Percentiles rank a stretch among this genome's conserved stretches.
phyloP scores from a whole-genome alignment of 2,797 vertebrate species.

The Crenuchus spilurus region DNA sequence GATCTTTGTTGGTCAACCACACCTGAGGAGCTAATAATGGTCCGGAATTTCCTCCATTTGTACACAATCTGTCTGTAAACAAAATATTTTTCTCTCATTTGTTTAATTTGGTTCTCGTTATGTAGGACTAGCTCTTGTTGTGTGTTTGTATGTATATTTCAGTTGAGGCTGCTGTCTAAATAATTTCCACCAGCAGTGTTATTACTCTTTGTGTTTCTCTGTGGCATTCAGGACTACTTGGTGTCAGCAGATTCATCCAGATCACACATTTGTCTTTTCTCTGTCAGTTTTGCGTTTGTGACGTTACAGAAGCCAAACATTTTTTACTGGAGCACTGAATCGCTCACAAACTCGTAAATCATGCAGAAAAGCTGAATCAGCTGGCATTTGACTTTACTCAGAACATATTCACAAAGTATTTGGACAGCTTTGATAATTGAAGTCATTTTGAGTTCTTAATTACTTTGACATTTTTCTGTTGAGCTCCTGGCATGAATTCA shows the following conservation, averaged over 20 bases:
- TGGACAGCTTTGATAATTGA: too few species aligned
- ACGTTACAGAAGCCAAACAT: conserved; percentile 19
- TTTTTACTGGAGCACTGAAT: not conserved
- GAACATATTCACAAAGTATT: not conserved
- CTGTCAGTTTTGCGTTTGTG: not conserved
- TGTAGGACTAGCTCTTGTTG: too few species aligned
- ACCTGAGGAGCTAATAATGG: too few species aligned
- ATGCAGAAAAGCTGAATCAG: not conserved
- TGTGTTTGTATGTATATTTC: not conserved
- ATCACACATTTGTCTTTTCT: not conserved
- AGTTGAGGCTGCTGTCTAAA: conserved; percentile 20
- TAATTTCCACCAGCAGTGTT: conserved; percentile 2
- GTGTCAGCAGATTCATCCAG: not conserved
- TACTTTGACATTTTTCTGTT: too few species aligned
- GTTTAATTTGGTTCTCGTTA: too few species aligned
- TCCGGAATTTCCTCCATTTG: too few species aligned
- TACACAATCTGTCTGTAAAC: too few species aligned
- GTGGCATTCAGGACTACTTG: conserved; percentile 1
- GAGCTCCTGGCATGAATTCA: too few species aligned
- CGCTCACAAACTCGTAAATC: too few species aligned
- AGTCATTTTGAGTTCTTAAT: too few species aligned
- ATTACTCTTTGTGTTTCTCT: not conserved
- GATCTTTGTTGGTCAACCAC: too few species aligned
- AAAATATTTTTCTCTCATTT: too few species aligned
- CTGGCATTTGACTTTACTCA: not conserved